Percentiles rank a stretch among this genome's conserved stretches.
phyloP scores from a whole-genome alignment of 2,797 vertebrate genomes.

The Clarias laeviceps region DNA sequence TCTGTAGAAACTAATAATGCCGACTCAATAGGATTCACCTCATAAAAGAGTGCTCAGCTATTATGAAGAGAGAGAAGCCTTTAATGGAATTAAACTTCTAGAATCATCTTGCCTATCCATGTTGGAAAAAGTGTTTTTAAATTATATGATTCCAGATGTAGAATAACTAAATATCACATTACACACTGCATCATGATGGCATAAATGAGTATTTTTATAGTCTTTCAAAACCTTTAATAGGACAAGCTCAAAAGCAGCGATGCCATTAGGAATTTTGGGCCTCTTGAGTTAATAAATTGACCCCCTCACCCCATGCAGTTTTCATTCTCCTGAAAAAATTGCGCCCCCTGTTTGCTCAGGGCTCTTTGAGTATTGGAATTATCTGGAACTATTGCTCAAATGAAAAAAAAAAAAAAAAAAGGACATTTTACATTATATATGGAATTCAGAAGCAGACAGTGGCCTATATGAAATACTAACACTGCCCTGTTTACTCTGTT shows the following conservation, averaged over 20 bases:
- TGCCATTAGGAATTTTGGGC: background rate
- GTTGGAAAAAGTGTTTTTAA: background rate
- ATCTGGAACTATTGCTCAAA: background rate
- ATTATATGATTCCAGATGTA: background rate
- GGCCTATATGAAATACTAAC: conserved; percentile 1
- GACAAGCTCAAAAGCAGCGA: background rate
- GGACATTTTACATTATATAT: background rate
- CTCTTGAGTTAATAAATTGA: background rate
- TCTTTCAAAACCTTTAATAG: background rate
- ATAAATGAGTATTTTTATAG: background rate
- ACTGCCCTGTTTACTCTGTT: background rate
- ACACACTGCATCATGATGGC: background rate
- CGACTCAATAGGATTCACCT: background rate
- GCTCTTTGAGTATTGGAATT: background rate
- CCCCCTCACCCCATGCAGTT: background rate
- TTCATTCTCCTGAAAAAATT: background rate
- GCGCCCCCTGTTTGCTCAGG: background rate
- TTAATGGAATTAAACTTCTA: background rate
- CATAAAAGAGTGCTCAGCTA: background rate
- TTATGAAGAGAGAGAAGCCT: background rate
- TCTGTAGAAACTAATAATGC: background rate
- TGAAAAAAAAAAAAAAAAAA: background rate
- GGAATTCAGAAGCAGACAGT: too few relatives aligned
- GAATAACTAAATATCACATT: background rate
- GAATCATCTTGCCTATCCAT: background rate